Base-by-base conservation (phyloP, 2,888 invertebrate species). In the Cerastoderma edule region DNA sequence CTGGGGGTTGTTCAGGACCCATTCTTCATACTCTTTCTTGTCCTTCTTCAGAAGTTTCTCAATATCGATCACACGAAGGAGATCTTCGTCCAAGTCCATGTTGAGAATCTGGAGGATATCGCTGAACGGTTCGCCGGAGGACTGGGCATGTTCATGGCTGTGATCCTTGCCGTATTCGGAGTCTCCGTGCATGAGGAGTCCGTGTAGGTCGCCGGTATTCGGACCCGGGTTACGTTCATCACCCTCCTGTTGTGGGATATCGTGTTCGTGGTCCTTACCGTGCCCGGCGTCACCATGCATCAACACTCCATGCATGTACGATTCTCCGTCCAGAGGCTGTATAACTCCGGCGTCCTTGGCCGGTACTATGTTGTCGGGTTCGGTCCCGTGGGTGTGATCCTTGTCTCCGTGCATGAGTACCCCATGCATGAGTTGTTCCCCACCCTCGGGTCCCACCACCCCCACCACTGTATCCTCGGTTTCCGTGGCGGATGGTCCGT, bases 381-480 rank as follows among this genome's bases (percentile, higher is more conserved):
- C 57, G 5, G 32, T 28, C 19, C n/a, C 57, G 22, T 57, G 32
- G 44, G 50, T 48, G 0, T 50, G 44, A 30, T 53, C 54, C 27
- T 65, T 48, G 32, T 86, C 86, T 13, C 81, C 83, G 69, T 86
- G 84, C 84, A 84, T 85, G 19, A 82, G 48, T 1, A 84, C 66
- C 10, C 83, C 85, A 56, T 85, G 85, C 44, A 85, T 50, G 30
- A 75, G 50, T 56, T 75, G 68, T 13, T 72, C 76, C 27, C 73
- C 79, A 56, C 75, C 73, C 13, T 67, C 24, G 8, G 85, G 85
- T 24, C 74, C 75, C 27, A 32, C n/a, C 56, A 33, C 57, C 28
- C 39, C 39, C 46, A 2, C 48, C 28, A 39, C 67, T 6, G 46
- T 63, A 13, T 69, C 22, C 35, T 54, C 32, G 19, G 27, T 28